Base-by-base conservation (phyloP, 2,113 vertebrate genomes). In the Rhynchomys soricoides region DNA sequence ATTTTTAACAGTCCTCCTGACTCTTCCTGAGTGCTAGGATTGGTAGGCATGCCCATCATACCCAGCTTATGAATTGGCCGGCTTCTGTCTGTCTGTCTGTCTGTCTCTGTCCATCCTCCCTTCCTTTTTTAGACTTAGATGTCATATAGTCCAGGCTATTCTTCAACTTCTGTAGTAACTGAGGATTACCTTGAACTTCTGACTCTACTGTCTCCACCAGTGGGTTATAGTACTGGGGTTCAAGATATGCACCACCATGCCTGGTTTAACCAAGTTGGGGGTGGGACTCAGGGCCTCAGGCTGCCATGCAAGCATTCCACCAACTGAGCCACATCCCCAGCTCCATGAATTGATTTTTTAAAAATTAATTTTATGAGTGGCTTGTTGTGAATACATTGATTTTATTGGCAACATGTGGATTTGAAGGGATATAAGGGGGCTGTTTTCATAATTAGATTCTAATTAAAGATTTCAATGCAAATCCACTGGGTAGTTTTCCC, bases 301-400 rank as follows among this genome's bases (percentile, higher is more conserved):
- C 55, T 85, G 57, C 40, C 40, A 31, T 16, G 3, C 57, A 43
- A 62, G 26, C 21, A 34, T 62, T 34, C n/a, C 48, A 66, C 82
- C 59, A 48, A 9, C 45, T 50, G 43, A 70, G 45, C 19, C 21
- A 50, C 11, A 68, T 50, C 34, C 29, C 34, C 45, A 24, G 45
- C 45, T 21, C 64, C 34, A 24, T 5, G 2, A 55, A 37, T 93
- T 93, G 22, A 75, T 91, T 66, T 91, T 88, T 71, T 29, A 3
- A 87, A n/a, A 68, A n/a, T 95, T 24, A 75, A 86, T 96, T 94
- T 91, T 86, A 50, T 75, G 55, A 71, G 5, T 57, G 17, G 31
- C 45, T 86, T 95, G 11, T 81, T 79, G 92, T 95, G 71, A 95
- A 95, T 66, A 31, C n/a, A 77, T 55, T 92, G 52, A 90, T 83